Evolutionary conservation across 2,113 vertebrate species (phyloP), one percentile per base, ranked within the genome.

Genomic region (Sinocyclocheilus anshuiensis): DNA sequence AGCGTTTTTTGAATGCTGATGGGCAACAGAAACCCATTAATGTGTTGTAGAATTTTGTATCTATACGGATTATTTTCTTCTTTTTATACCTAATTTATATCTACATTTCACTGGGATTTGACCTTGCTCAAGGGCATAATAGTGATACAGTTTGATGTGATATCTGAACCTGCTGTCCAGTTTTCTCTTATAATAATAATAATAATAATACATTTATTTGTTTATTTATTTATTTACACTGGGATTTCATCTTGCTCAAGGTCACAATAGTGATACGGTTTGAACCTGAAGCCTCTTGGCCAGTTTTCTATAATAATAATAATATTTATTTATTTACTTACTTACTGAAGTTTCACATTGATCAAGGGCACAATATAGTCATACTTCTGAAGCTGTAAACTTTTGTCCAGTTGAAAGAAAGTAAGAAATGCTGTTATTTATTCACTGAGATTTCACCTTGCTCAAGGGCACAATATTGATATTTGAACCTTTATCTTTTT

Each of bases 1-100:
- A 85, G 79, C 78, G 12, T 67, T 77, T 78, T 22, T 83, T 79
- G 63, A 83, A 89, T 87, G 83, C 85, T 84, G 84, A 81, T 84
- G n/a, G 67, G 6, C 65, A 22, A 33, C 18, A 67, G 59, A 74
- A 83, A 72, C 63, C 20, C 48, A 24, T 65, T 48, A 78, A 88
- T 59, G 81, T 75, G 74, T 83, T 50, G n/a, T n/a, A 6, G 20
- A 72, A 72, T 22, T 20, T 71, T 71, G 67, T 71, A 71, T 4
- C 16, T 4, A 2, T 42, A 22, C 42, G 18, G 18, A 72, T 42
- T 39, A 1, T 39, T 22, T 39, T 12, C 20, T 71, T 2, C 18
- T 15, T 65, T 71, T 20, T 36, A 36, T 10, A 36, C 13, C 8
- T 71, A 36, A 71, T 67, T 29, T 16, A 67, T 67, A 16, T 15